Conservation (phyloP, 2,113 vertebrate genomes). For the human (Homo sapiens) region DNA sequence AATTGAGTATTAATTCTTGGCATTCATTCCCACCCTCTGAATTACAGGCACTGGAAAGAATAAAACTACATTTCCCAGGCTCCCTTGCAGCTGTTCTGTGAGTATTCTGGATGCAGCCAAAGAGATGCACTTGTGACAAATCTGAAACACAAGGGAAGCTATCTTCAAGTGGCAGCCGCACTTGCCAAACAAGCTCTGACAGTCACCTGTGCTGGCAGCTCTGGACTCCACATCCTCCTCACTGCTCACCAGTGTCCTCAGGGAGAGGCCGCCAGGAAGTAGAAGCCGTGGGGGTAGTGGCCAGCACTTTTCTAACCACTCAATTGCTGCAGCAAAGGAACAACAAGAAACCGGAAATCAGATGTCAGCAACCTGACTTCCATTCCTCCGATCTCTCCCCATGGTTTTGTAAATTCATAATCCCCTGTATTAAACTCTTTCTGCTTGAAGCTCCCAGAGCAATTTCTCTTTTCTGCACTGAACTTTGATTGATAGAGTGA, state of each 20-base stretch:
- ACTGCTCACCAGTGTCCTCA: neutral
- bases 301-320: neutral
- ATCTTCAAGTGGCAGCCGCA: neutral
- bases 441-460: neutral
- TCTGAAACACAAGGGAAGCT: neutral
- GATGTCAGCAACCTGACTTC: neutral
- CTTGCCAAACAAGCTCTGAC: neutral
- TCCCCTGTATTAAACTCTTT: constrained; percentile 25
- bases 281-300: fast-evolving
- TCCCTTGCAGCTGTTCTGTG: neutral
- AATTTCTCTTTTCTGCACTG: neutral
- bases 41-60: neutral
- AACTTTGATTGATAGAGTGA: neutral
- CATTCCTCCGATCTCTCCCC: neutral
- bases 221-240: neutral
- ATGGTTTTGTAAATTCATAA: neutral
- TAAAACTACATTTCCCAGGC: neutral
- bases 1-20: neutral
- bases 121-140: neutral
- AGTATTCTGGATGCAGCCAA: neutral
- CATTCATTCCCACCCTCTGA: neutral
- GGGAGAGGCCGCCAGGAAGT: neutral
- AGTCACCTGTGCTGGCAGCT: neutral
- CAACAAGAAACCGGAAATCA: neutral
- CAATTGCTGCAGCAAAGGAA: fast-evolving